Percentiles rank a stretch among this genome's conserved stretches.
phyloP scores from a whole-genome alignment of 92 coral and sea anemone genomes.

The Zoanthus sociatus region DNA sequence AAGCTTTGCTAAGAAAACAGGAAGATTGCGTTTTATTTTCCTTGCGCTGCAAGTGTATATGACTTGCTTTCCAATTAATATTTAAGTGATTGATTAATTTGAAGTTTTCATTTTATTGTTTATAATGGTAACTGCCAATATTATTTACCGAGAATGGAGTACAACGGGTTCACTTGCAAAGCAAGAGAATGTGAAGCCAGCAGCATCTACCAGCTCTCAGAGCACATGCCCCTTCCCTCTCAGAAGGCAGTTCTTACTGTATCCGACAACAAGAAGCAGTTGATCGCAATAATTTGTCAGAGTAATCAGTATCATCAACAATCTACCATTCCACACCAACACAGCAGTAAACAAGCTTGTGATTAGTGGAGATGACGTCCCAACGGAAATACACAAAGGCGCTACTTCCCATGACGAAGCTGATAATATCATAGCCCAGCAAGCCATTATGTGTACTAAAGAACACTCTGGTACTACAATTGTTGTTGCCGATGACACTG shows the following conservation, averaged over 20 bases:
- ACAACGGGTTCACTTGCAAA: constrained; percentile 32
- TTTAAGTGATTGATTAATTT: too few relatives aligned
- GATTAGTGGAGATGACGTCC: constrained; percentile 43
- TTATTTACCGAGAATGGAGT: constrained; percentile 37
- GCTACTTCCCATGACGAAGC: constrained; percentile 76
- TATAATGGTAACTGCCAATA: not conserved
- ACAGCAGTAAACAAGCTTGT: constrained; percentile 51
- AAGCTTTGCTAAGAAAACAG: too few relatives aligned
- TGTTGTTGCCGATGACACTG: constrained; percentile 78
- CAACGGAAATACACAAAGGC: constrained; percentile 71
- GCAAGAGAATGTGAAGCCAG: constrained; percentile 50
- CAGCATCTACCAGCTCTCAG: constrained; percentile 66
- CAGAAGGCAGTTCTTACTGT: constrained; percentile 70
- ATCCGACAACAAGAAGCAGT: constrained; percentile 63
- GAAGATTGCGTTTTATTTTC: too few relatives aligned
- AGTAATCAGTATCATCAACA: constrained; percentile 31
- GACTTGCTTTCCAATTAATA: too few relatives aligned
- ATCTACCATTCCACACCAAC: constrained; percentile 16
- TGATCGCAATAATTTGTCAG: constrained; percentile 61
- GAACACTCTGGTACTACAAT: constrained; percentile 44
- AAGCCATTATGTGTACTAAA: constrained; percentile 73
- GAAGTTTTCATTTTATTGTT: too few relatives aligned
- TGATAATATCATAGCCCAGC: constrained; percentile 69
- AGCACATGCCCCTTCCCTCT: constrained; percentile 68
- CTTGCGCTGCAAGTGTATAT: too few relatives aligned